Percentiles rank a stretch among this genome's conserved stretches.
Evolutionary conservation across 2,888 invertebrate genomes (phyloP).

Genomic region (Smittia sp.): DNA sequence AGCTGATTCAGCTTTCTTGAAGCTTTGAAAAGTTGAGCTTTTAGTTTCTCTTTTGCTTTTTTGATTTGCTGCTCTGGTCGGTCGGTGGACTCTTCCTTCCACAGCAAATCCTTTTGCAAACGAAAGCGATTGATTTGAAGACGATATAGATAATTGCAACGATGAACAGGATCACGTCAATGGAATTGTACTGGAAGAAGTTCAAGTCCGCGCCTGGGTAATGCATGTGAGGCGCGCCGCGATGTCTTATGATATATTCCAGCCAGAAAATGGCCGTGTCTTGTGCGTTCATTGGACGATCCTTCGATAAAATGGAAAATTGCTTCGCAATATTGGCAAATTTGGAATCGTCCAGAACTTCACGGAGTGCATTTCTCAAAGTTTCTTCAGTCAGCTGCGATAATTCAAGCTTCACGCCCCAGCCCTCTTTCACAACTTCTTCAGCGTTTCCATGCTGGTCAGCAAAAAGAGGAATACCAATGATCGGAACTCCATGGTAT

Average conservation of each 20-base stretch:
- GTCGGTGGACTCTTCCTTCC: too few relatives aligned
- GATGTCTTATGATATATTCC: slow-evolving; percentile 32
- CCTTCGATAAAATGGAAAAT: not conserved
- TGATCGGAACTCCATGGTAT: slow-evolving; percentile 71
- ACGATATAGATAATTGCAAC: too few relatives aligned
- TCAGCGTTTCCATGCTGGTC: slow-evolving; percentile 49
- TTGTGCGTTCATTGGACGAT: slow-evolving; percentile 27
- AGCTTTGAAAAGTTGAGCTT: too few relatives aligned
- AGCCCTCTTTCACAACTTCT: slow-evolving; percentile 46
- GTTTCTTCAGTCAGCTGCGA: slow-evolving; percentile 46
- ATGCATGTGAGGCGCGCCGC: slow-evolving; percentile 42
- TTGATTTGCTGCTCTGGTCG: too few relatives aligned
- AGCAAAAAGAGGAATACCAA: slow-evolving; percentile 66
- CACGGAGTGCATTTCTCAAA: slow-evolving; percentile 45
- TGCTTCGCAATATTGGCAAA: not conserved
- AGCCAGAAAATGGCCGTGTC: slow-evolving; percentile 27
- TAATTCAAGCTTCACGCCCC: slow-evolving; percentile 46
- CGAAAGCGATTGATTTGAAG: too few relatives aligned
- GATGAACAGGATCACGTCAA: slow-evolving; percentile 23
- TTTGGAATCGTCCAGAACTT: slow-evolving; percentile 47
- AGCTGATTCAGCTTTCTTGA: too few relatives aligned
- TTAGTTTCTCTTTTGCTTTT: too few relatives aligned
- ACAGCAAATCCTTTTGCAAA: too few relatives aligned
- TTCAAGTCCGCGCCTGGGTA: slow-evolving; percentile 35
- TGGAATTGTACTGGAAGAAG: slow-evolving; percentile 10